Evolutionary conservation across 2,113 vertebrate genomes (phyloP), one percentile per base, ranked within the genome.

Genomic region (Pseudopipra pipra): DNA sequence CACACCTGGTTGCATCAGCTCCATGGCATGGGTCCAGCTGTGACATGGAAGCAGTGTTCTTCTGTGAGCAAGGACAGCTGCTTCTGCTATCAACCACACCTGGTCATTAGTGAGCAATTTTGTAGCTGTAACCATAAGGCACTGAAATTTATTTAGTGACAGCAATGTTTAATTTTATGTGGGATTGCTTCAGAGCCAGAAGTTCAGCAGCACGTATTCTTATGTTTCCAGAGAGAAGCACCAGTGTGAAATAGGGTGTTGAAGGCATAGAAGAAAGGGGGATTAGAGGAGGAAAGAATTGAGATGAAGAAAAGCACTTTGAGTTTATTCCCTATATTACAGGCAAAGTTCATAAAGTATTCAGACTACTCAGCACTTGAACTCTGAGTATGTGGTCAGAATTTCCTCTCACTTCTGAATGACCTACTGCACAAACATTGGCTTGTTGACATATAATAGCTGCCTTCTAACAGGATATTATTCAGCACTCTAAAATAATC

Each of bases 401-500:
- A 92, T 94, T 96, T 96, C 95, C 93, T 96, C 87, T 96, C 85
- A 88, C 90, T 95, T 93, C 51, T 92, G 81, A 92, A 82, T 95
- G 95, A 96, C 93, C 96, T 90, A 66, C 80, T 96, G 86, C 7
- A 17, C 84, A 97, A 94, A 96, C 90, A 96, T 92, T 92, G 78
- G 39, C 84, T 92, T 95, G 92, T 96, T 96, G 95, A 95, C 14
- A 1, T 91, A 70, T 85, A 88, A 94, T 88, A 87, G 67, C 56
- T 87, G 59, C 81, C 67, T 95, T 95, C 89, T 93, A 95, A 95
- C 87, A 94, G 95, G 93, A 89, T 92, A 95, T 96, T 95, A 96
- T 89, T 95, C 94, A 93, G 67, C 71, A 87, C 74, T 85, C 35
- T 58, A 87, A 96, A 92, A 92, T 89, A 96, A 93, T 73, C 74